Evolutionary conservation across 2,797 vertebrate species (phyloP), one percentile per base, ranked within the genome.

Genomic region (Rhyacichthys aspro): DNA sequence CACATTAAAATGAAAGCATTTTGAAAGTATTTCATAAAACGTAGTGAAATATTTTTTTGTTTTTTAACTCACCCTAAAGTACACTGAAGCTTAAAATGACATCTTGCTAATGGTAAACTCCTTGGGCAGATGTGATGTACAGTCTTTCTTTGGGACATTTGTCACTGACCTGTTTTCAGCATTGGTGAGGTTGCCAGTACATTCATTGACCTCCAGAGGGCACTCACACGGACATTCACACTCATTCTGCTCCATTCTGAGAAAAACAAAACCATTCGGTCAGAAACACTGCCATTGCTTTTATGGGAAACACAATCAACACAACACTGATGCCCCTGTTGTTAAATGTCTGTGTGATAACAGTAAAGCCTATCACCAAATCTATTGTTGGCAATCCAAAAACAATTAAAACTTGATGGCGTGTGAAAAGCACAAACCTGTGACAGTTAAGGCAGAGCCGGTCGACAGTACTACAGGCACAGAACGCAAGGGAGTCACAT

Each of bases 201-300:
- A 99, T 71, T 99, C 97, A 0, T 99, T 98, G 63, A 99, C 96
- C 93, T 99, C 98, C 75, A 99, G 94, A 58, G 98, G 97, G 88
- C 98, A 99, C 89, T 99, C 98, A 72, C 98, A 99, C 0, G 98
- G 98, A 78, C 98, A 99, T 78, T 99, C 96, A 0, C 98, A 99
- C 63, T 99, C 98, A 9, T 98, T 99, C 87, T 99, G 98, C 50
- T 99, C 98, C 97, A 99, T 99, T 80, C 98, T 99, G 81, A 60
- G 78, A 63, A 61, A 75, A 4, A 48, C 16, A 44, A 32, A 53
- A 10, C 16, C 7, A 5, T 19, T 62, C 7, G 49, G 28, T 14
- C 11, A 66, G 3, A 56, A 39, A n/a, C 11, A 17, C 5, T 36
- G 3, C 23, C 32, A 28, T 11, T 8, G n/a, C 2, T 39, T 39